These are phyloP conservation scores for Glossophaga mutica DNA, from an alignment of 2,797 vertebrate genomes.

Conservation along the genomic window DNA sequence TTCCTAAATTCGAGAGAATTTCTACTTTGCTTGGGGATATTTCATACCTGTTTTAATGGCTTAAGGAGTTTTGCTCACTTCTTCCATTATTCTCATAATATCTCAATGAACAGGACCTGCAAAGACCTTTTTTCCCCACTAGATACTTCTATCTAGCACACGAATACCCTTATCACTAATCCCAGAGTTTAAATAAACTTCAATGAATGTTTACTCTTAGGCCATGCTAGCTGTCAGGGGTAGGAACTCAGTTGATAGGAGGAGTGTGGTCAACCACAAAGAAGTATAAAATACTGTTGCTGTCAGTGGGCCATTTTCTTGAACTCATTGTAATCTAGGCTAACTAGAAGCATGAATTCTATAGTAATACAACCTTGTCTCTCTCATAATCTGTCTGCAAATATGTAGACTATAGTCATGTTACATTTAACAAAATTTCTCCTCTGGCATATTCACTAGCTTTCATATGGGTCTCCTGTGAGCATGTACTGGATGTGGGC, in stretches of 20 bases:
- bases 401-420: not conserved
- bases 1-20: not conserved
- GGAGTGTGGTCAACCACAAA: not conserved
- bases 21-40: not conserved
- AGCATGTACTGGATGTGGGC: no score
- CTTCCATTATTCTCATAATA: not conserved
- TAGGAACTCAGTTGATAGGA: not conserved
- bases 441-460: not conserved
- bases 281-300: not conserved
- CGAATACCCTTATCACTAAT: not conserved
- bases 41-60: not conserved
- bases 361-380: not conserved
- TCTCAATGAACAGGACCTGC: not conserved
- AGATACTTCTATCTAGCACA: not conserved
- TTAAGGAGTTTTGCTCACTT: not conserved
- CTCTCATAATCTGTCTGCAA: not conserved
- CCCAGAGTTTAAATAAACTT: not conserved
- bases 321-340: not conserved
- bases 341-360: not conserved
- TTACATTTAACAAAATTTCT: not conserved
- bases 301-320: not conserved
- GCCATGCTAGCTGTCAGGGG: not conserved
- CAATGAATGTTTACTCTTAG: not conserved
- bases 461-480: not conserved
- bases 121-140: not conserved